phyloP scores from a whole-genome alignment of 2,113 vertebrate genomes.

The Hippopotamus amphibius region DNA sequence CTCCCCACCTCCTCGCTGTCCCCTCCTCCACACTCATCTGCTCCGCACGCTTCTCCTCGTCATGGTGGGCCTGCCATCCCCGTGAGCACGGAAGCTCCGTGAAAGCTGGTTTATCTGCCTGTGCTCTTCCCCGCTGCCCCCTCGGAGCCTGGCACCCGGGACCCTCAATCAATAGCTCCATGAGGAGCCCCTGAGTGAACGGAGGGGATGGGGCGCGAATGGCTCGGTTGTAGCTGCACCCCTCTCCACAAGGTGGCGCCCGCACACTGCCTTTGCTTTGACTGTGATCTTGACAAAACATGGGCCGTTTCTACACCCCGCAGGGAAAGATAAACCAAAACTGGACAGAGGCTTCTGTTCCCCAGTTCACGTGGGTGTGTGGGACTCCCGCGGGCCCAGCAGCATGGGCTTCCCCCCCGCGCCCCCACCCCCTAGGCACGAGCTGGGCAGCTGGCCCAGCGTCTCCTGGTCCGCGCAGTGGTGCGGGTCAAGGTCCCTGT shows the following conservation, averaged over 20 bases:
- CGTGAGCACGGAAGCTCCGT: not conserved
- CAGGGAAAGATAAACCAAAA: accelerated
- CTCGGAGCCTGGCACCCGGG: accelerated
- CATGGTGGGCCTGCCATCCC: not conserved
- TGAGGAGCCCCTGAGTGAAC: too few species aligned
- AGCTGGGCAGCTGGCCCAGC: not conserved
- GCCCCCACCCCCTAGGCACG: accelerated
- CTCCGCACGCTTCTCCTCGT: not conserved
- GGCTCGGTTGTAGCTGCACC: not conserved
- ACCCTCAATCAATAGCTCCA: not conserved
- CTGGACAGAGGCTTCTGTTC: not conserved
- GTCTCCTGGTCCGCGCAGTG: not conserved
- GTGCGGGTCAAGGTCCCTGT: accelerated
- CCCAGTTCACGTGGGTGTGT: accelerated
- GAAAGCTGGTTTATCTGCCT: not conserved
- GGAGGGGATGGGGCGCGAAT: accelerated
- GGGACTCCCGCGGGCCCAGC: not conserved
- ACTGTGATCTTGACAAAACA: accelerated
- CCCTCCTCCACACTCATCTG: not conserved
- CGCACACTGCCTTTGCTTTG: not conserved
- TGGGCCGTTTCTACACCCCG: accelerated
- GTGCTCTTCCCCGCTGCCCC: not conserved
- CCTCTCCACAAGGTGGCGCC: not conserved
- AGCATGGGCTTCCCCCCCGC: too few species aligned
- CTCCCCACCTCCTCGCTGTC: not conserved